These are phyloP conservation scores for Trichoplax adhaerens DNA, from an alignment of 37 sponge, comb jelly and placozoan genomes.

Conservation along the genomic window DNA sequence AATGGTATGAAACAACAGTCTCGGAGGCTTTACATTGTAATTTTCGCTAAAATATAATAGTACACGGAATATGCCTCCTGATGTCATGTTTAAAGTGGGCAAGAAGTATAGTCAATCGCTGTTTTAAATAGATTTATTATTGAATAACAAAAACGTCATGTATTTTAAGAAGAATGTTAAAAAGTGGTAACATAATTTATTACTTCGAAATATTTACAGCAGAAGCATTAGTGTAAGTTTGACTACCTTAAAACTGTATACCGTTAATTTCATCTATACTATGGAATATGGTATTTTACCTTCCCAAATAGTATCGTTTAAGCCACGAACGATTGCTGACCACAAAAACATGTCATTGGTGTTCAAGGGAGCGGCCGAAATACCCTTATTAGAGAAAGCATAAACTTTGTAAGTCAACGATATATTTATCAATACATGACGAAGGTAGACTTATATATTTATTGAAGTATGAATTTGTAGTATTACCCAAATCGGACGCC, in stretches of 20 bases:
- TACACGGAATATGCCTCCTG: conserved; percentile 49
- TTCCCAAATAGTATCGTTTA: conserved; percentile 54
- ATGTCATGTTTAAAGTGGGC: neutral
- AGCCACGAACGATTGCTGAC: conserved; percentile 34
- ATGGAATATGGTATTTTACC: conserved; percentile 11
- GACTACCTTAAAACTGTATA: too few relatives aligned
- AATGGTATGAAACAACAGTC: conserved; percentile 13
- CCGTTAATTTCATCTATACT: too few relatives aligned
- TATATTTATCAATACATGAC: neutral
- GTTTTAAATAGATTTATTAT: neutral
- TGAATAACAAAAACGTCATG: neutral
- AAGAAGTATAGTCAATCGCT: neutral
- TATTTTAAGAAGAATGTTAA: too few relatives aligned
- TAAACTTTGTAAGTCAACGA: too few relatives aligned
- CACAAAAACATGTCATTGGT: conserved; percentile 36
- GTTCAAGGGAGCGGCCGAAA: conserved; percentile 22
- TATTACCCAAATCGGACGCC: conserved; percentile 15
- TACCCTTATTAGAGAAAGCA: conserved; percentile 20
- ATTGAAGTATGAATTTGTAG: neutral
- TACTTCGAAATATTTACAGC: too few relatives aligned
- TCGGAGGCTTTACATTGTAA: conserved; percentile 16
- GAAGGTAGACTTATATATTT: neutral
- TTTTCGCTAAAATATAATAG: conserved; percentile 26
- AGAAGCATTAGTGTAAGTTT: too few relatives aligned
- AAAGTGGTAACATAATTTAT: too few relatives aligned